A percentile compares a stretch with the other conserved stretches of the same genome.
Conservation (phyloP, 2,888 invertebrate species). For the Imbricaverruca yamaguchii region DNA sequence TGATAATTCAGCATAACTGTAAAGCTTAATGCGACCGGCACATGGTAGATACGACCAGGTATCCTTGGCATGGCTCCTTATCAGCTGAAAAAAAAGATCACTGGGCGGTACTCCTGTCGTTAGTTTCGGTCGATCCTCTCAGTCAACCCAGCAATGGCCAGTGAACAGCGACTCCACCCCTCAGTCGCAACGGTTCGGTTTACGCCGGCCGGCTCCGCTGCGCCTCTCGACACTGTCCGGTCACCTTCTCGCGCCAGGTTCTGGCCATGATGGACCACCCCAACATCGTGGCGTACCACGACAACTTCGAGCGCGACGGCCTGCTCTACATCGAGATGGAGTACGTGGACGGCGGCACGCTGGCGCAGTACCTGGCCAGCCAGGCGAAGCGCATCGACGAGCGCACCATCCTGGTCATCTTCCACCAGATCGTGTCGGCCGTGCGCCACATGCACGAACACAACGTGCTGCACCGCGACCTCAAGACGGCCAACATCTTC, state of each 20-base stretch:
- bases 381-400: conserved; percentile 52
- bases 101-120: no score
- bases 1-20: no score
- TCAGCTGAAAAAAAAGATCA: no score
- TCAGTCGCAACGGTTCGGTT: no score
- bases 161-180: no score
- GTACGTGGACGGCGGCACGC: conserved; percentile 65
- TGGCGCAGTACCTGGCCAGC: conserved; percentile 55
- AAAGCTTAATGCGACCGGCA: no score
- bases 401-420: conserved; percentile 53
- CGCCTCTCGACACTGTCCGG: no score
- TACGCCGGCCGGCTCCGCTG: no score
- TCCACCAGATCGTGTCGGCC: conserved; percentile 60
- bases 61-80: no score
- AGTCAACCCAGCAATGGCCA: no score
- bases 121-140: no score
- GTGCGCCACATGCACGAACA: conserved; percentile 62
- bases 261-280: conserved; percentile 63
- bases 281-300: conserved; percentile 62
- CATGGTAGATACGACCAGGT: no score
- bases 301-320: conserved; percentile 64
- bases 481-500: conserved; percentile 67
- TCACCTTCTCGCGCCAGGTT: conserved; percentile 39
- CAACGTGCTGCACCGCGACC: conserved; percentile 57
- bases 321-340: conserved; percentile 56